Evolutionary conservation across 2,888 invertebrate genomes (phyloP).

Genomic region (Cheilosia impressa): DNA sequence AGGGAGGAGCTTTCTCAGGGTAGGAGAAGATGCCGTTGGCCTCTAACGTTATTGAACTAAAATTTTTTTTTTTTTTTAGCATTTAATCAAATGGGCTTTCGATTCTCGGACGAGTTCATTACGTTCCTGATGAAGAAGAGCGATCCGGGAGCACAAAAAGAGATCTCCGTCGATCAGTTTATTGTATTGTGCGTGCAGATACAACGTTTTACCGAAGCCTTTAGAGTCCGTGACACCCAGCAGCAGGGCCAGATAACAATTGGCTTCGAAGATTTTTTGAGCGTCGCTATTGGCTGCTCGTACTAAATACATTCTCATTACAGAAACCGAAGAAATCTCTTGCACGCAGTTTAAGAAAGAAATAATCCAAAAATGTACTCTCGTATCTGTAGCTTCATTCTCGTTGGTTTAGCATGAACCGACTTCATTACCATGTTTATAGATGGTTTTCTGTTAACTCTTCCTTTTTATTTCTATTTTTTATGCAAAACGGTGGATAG

Average conservation of each 20-base stretch:
- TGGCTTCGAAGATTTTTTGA: conserved; percentile 95
- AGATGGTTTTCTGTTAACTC: conserved; percentile 1
- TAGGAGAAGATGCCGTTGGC: conserved; percentile 79
- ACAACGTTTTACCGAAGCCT: conserved; percentile 94
- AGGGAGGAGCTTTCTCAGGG: conserved; percentile 90
- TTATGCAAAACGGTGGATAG: conserved; percentile 19
- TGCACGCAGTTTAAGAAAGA: conserved; percentile 41
- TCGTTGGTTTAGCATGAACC: conserved; percentile 30
- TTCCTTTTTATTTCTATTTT: conserved; percentile 25
- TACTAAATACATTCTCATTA: conserved; percentile 59
- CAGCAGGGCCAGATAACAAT: conserved; percentile 93
- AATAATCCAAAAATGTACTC: conserved; percentile 37
- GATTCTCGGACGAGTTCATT: conserved; percentile 91
- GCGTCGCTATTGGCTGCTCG: conserved; percentile 91
- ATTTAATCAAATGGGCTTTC: conserved; percentile 94
- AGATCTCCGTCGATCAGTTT: conserved; percentile 92
- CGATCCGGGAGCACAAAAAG: conserved; percentile 86
- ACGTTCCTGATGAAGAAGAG: conserved; percentile 88
- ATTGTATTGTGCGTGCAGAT: conserved; percentile 95
- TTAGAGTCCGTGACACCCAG: conserved; percentile 90
- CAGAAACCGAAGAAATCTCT: conserved; percentile 48
- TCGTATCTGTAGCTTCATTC: conserved; percentile 56
- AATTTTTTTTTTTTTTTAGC: conserved; percentile 84
- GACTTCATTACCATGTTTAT: conserved; percentile 21
- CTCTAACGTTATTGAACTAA: not conserved